Evolutionary conservation across 37 sponge, comb jelly and placozoan genomes (phyloP).

Genomic region (Spongilla lacustris): DNA sequence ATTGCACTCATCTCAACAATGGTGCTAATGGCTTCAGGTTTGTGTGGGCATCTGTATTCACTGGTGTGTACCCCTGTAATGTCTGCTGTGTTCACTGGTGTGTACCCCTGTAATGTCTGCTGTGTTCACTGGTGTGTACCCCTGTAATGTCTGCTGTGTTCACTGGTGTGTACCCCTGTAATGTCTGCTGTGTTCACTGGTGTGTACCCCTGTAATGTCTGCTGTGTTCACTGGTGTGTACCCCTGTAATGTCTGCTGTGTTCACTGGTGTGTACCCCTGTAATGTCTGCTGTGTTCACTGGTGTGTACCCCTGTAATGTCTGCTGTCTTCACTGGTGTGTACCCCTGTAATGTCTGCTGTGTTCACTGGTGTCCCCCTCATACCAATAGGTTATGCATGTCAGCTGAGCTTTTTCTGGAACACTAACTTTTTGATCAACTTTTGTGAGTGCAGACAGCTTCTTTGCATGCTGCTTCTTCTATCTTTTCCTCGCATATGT

Average conservation of each 20-base stretch:
- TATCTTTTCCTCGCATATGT: neutral
- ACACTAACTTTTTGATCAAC: conserved; percentile 78
- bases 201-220: conserved; percentile 3
- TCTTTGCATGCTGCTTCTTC: neutral
- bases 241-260: neutral
- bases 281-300: too few species aligned
- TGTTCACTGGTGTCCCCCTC: conserved; percentile 29
- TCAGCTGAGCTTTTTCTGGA: conserved; percentile 74
- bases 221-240: neutral
- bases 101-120: neutral
- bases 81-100: neutral
- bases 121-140: neutral
- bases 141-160: neutral
- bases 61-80: neutral
- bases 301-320: too few species aligned
- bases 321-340: too few species aligned
- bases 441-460: conserved; percentile 58
- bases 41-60: neutral
- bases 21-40: conserved; percentile 47
- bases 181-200: too few species aligned
- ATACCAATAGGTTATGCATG: conserved; percentile 70
- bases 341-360: too few species aligned
- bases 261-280: neutral
- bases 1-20: conserved; percentile 71
- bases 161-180: too few species aligned